Conservation (phyloP, 1,140 invertebrate species). For the Wiebesia pumilae region DNA sequence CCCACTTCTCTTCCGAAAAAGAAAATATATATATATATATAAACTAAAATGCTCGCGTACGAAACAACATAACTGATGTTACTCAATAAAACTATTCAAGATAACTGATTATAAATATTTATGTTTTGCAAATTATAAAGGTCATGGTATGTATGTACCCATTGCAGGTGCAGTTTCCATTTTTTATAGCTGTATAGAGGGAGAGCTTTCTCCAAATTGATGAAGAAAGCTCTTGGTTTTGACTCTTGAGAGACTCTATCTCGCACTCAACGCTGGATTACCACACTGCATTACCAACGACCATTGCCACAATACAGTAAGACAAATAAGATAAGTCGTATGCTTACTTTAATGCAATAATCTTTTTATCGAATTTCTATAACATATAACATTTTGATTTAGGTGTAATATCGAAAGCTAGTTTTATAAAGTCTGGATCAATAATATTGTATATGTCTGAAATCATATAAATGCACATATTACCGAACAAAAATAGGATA, state of each 20-base stretch:
- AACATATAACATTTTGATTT: conserved; percentile 26
- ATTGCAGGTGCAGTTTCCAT: conserved; percentile 72
- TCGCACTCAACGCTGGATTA: conserved; percentile 70
- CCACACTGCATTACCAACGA: conserved; percentile 75
- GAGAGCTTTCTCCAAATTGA: conserved; percentile 32
- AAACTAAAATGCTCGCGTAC: no score
- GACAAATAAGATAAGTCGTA: conserved; percentile 73
- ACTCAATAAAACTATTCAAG: not conserved
- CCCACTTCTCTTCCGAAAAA: no score
- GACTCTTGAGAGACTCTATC: conserved; percentile 21
- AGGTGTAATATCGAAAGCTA: not conserved
- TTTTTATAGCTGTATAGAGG: conserved; percentile 69
- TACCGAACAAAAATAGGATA: conserved; percentile 70
- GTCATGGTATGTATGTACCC: conserved; percentile 70
- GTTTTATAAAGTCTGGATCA: conserved; percentile 70
- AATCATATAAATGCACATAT: conserved; percentile 75
- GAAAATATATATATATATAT: no score
- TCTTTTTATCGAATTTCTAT: conserved; percentile 61
- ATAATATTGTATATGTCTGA: conserved; percentile 68
- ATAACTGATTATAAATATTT: not conserved
- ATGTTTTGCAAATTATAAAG: conserved; percentile 61
- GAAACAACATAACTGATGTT: no score
- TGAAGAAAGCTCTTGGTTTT: conserved; percentile 37
- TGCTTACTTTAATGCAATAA: conserved; percentile 60
- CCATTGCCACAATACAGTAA: conserved; percentile 74